These are phyloP conservation scores for Keiferia lycopersicella DNA, from an alignment of 2,888 invertebrate species.

Conservation along the genomic window DNA sequence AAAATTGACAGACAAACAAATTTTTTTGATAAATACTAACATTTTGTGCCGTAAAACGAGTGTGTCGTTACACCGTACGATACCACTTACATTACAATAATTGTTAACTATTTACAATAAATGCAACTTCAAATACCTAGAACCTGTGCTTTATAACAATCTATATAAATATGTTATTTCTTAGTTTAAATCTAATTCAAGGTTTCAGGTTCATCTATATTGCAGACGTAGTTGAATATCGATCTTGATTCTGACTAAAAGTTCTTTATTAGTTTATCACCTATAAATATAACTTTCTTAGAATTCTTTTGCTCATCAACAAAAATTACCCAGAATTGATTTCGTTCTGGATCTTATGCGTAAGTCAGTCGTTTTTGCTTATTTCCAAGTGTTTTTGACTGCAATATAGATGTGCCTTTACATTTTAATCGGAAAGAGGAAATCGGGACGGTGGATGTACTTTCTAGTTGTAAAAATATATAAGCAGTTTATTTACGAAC, in stretches of 20 bases:
- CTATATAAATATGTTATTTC: conserved; percentile 77
- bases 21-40: conserved; percentile 67
- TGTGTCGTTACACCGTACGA: conserved; percentile 73
- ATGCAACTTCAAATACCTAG: conserved; percentile 78
- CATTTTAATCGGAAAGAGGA: conserved; percentile 71
- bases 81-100: conserved; percentile 67
- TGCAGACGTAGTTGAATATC: not conserved
- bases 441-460: conserved; percentile 79
- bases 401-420: conserved; percentile 4
- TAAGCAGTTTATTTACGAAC: conserved; percentile 56
- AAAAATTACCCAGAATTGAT: too few species aligned
- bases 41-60: conserved; percentile 81
- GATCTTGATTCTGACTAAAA: not conserved
- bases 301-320: too few species aligned
- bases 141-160: conserved; percentile 80
- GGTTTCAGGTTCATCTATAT: conserved; percentile 35
- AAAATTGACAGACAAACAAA: conserved; percentile 79
- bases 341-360: too few species aligned
- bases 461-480: conserved; percentile 69
- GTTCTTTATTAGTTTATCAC: not conserved
- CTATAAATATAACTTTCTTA: too few species aligned
- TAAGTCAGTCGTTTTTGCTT: too few species aligned
- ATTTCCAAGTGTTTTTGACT: too few species aligned
- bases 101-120: conserved; percentile 78
- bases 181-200: conserved; percentile 75